Conservation (phyloP, 2,113 vertebrate species). For the Cavia aperea region DNA sequence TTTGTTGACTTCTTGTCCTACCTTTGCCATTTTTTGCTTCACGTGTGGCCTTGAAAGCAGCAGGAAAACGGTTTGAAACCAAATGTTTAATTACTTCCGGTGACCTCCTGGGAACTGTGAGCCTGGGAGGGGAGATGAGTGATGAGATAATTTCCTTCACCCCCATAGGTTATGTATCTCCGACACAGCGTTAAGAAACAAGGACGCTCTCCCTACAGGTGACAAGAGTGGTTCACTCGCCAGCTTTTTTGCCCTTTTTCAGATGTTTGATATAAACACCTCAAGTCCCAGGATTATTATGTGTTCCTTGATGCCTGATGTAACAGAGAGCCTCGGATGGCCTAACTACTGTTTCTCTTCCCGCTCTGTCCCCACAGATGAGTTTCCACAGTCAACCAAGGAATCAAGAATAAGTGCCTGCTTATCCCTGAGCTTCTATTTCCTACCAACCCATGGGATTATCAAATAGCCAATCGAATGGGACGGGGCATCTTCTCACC, state of each 20-base stretch:
- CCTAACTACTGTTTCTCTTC: neutral
- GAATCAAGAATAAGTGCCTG: no score
- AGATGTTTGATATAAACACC: neutral
- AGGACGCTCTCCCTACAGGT: neutral
- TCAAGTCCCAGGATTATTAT: neutral
- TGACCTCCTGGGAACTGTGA: neutral
- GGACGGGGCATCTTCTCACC: neutral
- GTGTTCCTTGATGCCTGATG: neutral
- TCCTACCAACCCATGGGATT: no score
- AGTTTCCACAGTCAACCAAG: neutral
- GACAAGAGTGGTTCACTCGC: neutral
- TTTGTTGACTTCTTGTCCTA: neutral
- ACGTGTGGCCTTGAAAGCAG: slow-evolving; percentile 23
- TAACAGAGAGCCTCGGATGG: neutral
- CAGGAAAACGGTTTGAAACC: neutral
- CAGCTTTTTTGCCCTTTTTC: neutral
- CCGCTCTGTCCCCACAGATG: neutral
- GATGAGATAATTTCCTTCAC: neutral
- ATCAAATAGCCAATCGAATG: neutral
- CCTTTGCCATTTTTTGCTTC: slow-evolving; percentile 11
- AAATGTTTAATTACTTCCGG: slow-evolving; percentile 39
- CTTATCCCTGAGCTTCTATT: neutral
- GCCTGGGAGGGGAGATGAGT: neutral
- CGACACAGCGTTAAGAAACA: neutral
- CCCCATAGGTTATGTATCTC: neutral